Conservation (phyloP, 2,113 vertebrate genomes). For the Sinocyclocheilus anshuiensis region DNA sequence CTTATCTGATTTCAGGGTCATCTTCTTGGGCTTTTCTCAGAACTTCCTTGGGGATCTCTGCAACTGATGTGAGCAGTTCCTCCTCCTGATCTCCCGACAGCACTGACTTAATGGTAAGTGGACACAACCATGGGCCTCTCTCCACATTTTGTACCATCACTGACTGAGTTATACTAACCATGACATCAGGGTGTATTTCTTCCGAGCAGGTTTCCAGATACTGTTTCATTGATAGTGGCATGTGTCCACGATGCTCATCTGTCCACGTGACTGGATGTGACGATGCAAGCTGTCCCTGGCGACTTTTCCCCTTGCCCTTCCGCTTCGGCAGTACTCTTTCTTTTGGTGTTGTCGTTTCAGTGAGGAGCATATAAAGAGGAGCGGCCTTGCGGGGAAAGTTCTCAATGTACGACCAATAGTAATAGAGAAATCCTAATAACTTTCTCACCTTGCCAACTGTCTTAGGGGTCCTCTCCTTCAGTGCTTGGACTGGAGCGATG, state of each 20-base stretch:
- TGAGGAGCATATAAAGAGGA: constrained; percentile 27
- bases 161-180: not conserved
- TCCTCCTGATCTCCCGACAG: not conserved
- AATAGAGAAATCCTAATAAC: not conserved
- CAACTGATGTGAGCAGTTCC: not conserved
- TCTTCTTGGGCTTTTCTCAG: not conserved
- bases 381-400: constrained; percentile 29
- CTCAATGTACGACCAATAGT: not conserved
- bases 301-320: not conserved
- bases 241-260: not conserved
- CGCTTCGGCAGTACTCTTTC: not conserved
- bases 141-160: not conserved
- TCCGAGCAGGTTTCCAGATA: not conserved
- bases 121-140: not conserved
- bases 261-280: not conserved
- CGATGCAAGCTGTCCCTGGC: not conserved
- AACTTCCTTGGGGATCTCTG: not conserved
- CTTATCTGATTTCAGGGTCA: not conserved
- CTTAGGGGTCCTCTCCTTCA: constrained; percentile 18
- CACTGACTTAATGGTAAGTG: not conserved
- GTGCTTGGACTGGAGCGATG: not conserved
- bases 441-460: not conserved
- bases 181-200: not conserved
- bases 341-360: not conserved
- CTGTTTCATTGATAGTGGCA: not conserved